Conservation (phyloP, 2,888 invertebrate genomes). For the Eupsilia transversa region DNA sequence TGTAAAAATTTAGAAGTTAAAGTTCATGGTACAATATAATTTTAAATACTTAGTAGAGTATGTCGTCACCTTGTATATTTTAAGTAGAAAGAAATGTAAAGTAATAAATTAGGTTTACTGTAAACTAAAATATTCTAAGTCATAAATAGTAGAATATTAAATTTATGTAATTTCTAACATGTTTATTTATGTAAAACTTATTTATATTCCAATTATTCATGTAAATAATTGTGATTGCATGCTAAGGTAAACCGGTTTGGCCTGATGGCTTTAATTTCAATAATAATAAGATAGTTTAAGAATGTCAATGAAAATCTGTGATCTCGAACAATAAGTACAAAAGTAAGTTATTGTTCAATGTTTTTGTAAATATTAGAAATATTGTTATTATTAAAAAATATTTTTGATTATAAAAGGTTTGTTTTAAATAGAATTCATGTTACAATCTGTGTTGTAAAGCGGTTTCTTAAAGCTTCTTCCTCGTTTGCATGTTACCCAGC, state of each 20-base stretch:
- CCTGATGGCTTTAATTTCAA: conserved; percentile 42
- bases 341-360: conserved; percentile 87
- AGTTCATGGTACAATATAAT: conserved; percentile 43
- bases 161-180: conserved; percentile 35
- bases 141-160: conserved; percentile 45
- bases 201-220: conserved; percentile 47
- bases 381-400: conserved; percentile 73
- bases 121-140: conserved; percentile 59
- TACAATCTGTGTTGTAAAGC: conserved; percentile 76
- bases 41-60: conserved; percentile 6
- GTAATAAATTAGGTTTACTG: neutral
- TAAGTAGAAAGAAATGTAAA: neutral
- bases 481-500: conserved; percentile 88
- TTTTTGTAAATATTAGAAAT: conserved; percentile 66
- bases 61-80: conserved; percentile 50
- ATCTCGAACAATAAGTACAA: conserved; percentile 88
- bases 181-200: conserved; percentile 40
- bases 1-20: neutral
- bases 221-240: conserved; percentile 50
- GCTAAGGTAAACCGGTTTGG: conserved; percentile 61
- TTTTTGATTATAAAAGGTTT: conserved; percentile 61
- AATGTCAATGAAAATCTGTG: conserved; percentile 77
- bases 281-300: conserved; percentile 31
- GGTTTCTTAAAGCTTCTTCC: conserved; percentile 87
- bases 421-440: conserved; percentile 71